phyloP scores from a whole-genome alignment of 2,797 vertebrate species.

The Trachops cirrhosus region DNA sequence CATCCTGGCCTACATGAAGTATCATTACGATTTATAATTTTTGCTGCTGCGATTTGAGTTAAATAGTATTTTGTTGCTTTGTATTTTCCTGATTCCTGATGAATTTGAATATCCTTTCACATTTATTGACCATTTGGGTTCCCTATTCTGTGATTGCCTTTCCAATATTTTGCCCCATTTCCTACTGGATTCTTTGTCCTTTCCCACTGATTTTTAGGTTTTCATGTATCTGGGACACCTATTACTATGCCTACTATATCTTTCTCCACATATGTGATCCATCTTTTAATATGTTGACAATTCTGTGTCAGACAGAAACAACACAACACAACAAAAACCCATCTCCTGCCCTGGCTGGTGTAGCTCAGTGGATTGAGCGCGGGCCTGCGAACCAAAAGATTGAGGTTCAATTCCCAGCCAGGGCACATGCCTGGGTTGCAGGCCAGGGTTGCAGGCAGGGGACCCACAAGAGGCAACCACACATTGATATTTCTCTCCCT shows the following conservation, averaged over 20 bases:
- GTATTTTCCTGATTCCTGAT: neutral
- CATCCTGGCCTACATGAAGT: neutral
- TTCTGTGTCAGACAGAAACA: neutral
- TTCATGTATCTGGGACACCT: neutral
- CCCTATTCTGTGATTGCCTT: neutral
- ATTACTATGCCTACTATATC: neutral
- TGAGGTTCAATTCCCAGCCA: too few relatives aligned
- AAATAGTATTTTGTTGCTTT: neutral
- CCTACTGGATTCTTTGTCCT: neutral
- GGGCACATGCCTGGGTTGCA: too few relatives aligned
- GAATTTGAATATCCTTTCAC: neutral
- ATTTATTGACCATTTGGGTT: neutral
- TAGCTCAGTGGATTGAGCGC: too few relatives aligned
- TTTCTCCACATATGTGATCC: neutral
- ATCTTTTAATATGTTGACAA: neutral
- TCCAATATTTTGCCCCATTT: neutral
- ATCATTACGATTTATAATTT: neutral
- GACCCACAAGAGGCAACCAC: too few relatives aligned
- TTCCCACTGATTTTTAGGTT: neutral
- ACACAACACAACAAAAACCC: neutral
- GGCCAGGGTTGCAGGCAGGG: too few relatives aligned
- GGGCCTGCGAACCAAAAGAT: too few relatives aligned
- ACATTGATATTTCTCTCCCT: too few relatives aligned
- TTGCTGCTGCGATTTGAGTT: neutral
- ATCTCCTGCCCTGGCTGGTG: too few relatives aligned